A percentile compares a stretch with the other conserved stretches of the same genome.
Conservation (phyloP, 2,113 vertebrate species). For the Collichthys lucidus region DNA sequence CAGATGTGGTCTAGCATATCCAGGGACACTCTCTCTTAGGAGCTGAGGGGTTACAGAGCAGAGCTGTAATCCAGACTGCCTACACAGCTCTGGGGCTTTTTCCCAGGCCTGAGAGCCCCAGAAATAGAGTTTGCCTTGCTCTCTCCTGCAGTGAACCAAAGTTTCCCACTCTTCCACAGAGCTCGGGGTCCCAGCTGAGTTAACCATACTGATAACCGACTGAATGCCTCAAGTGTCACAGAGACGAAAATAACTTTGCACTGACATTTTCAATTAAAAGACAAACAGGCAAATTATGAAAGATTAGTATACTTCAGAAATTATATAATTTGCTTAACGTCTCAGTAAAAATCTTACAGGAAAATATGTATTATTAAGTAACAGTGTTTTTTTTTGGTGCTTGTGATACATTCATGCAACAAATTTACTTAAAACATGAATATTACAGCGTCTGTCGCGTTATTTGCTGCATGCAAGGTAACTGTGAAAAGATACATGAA, state of each 20-base stretch:
- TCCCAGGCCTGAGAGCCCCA: constrained; percentile 80
- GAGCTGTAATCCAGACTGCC: constrained; percentile 62
- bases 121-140: constrained; percentile 76
- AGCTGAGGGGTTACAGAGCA: constrained; percentile 62
- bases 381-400: not conserved
- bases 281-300: not conserved
- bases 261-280: not conserved
- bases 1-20: constrained; percentile 64
- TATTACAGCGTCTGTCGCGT: not conserved
- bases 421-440: constrained; percentile 8
- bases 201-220: constrained; percentile 46
- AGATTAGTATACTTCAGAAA: not conserved
- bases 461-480: not conserved
- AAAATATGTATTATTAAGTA: not conserved
- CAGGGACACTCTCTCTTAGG: constrained; percentile 59
- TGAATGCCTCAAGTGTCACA: not conserved
- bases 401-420: not conserved
- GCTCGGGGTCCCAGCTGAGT: constrained; percentile 58
- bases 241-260: not conserved
- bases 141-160: constrained; percentile 52
- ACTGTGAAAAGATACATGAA: constrained; percentile 2
- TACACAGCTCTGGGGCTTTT: constrained; percentile 58
- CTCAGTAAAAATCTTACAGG: not conserved
- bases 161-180: constrained; percentile 71
- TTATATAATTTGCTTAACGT: not conserved